phyloP scores from a whole-genome alignment of 1,140 invertebrate genomes.

The Dinoponera quadriceps region DNA sequence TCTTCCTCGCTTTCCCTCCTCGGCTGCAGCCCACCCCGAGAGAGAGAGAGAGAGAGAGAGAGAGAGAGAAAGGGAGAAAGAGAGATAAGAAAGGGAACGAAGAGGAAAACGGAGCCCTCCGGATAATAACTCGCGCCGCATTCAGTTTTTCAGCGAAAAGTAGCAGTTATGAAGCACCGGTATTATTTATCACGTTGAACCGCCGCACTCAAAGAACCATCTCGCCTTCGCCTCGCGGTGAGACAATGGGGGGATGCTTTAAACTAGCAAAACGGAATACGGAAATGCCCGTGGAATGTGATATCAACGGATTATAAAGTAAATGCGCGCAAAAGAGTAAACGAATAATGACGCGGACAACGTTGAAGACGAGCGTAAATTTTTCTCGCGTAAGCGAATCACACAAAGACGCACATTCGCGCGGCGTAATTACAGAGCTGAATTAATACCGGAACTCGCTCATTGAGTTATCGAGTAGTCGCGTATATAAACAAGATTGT shows the following conservation, averaged over 20 bases:
- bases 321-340: constrained; percentile 38
- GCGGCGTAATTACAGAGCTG: not conserved
- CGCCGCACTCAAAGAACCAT: constrained; percentile 50
- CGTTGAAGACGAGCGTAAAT: constrained; percentile 15
- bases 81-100: constrained; percentile 38
- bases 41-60: constrained; percentile 34
- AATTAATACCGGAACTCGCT: not conserved
- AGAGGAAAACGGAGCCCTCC: constrained; percentile 10
- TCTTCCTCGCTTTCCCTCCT: constrained; percentile 37
- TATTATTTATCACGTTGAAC: constrained; percentile 57
- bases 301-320: constrained; percentile 47
- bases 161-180: constrained; percentile 47
- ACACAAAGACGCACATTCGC: not conserved
- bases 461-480: too few relatives aligned
- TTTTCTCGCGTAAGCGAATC: constrained; percentile 15
- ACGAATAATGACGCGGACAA: constrained; percentile 15
- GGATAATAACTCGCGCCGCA: constrained; percentile 53
- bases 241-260: constrained; percentile 17
- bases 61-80: not conserved
- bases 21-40: not conserved
- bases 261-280: constrained; percentile 45
- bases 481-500: too few relatives aligned
- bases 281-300: constrained; percentile 31
- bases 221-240: constrained; percentile 27
- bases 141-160: constrained; percentile 55